Percentiles rank a stretch among this genome's conserved stretches.
Evolutionary conservation across 2,888 invertebrate species (phyloP).

Genomic region (Chalcosyrphus nemorum): DNA sequence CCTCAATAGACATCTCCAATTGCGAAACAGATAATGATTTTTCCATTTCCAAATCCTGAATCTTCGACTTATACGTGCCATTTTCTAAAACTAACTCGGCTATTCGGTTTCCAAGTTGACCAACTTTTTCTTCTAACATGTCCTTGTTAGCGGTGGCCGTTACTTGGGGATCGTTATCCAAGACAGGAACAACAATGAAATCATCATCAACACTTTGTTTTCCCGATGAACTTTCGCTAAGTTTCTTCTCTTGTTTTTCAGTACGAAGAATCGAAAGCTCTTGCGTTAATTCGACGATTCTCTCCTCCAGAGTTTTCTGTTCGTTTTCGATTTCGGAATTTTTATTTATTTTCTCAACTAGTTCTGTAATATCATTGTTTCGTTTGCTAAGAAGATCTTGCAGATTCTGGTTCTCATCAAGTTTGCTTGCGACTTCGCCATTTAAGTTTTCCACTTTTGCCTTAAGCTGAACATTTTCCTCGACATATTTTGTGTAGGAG

Average conservation of each 20-base stretch:
- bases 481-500: slow-evolving; percentile 64
- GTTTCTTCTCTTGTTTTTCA: slow-evolving; percentile 76
- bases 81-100: slow-evolving; percentile 77
- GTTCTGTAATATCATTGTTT: slow-evolving; percentile 76
- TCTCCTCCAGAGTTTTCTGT: slow-evolving; percentile 46
- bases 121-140: slow-evolving; percentile 79
- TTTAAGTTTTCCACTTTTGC: slow-evolving; percentile 76
- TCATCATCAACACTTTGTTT: slow-evolving; percentile 79
- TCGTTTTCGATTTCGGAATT: slow-evolving; percentile 72
- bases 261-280: slow-evolving; percentile 77
- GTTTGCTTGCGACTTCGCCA: slow-evolving; percentile 76
- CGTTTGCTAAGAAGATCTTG: slow-evolving; percentile 78
- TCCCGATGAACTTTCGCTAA: slow-evolving; percentile 72
- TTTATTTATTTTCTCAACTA: slow-evolving; percentile 77
- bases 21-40: slow-evolving; percentile 77
- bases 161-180: slow-evolving; percentile 75
- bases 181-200: slow-evolving; percentile 79
- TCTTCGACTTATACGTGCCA: slow-evolving; percentile 75
- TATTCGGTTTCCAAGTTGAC: slow-evolving; percentile 77
- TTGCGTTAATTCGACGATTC: slow-evolving; percentile 74
- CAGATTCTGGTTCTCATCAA: slow-evolving; percentile 76
- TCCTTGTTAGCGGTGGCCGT: slow-evolving; percentile 76
- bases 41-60: slow-evolving; percentile 78
- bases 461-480: slow-evolving; percentile 75
- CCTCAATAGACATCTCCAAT: slow-evolving; percentile 76